Evolutionary conservation across 2,113 vertebrate species (phyloP), one percentile per base, ranked within the genome.

Genomic region (Heliornis fulica): DNA sequence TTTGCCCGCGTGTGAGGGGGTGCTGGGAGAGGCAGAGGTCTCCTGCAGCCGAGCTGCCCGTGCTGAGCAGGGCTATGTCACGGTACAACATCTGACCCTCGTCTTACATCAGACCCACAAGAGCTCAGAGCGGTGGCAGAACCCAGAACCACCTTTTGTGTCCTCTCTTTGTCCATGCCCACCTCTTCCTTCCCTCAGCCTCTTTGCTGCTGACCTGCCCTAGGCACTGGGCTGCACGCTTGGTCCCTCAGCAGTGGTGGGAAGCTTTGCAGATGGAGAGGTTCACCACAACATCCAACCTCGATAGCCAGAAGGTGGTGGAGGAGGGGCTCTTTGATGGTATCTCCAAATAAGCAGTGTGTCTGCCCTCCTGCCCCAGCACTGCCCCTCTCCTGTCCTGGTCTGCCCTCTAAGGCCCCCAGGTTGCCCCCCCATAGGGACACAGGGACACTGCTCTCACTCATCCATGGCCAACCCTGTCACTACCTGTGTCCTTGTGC

Each of bases 141-240:
- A 85, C 26, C 34, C 20, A n/a, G 20, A 81, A 38, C 0, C 0
- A 1, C 18, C 23, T 59, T 43, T 43, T 38, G 9, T 15, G 10
- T 23, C 40, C 34, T 41, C 38, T 4, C 11, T 63, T 78, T 46
- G 22, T 26, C 54, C 41, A 0, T 40, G n/a, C 15, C 15, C n/a
- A 65, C 22, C 45, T 77, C 7, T 0, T 81, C 8, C 51, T 79
- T 57, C 54, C 51, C 28, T 57, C 51, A 48, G 32, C 34, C 48
- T 13, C 32, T 81, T 56, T 9, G 32, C 68, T 51, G 51, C 8
- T 53, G 74, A 41, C 57, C 18, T 28, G 28, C 36, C 15, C 34
- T 0, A 0, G 6, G 38, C 31, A 5, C n/a, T 41, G 61, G 12
- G 23, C 31, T 7, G 9, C 10, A 2, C 4, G 18, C 34, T 56